A percentile compares a stretch with the other conserved stretches of the same genome.
Conservation (phyloP, 2,888 invertebrate species). For the Meghimatium bilineatum region DNA sequence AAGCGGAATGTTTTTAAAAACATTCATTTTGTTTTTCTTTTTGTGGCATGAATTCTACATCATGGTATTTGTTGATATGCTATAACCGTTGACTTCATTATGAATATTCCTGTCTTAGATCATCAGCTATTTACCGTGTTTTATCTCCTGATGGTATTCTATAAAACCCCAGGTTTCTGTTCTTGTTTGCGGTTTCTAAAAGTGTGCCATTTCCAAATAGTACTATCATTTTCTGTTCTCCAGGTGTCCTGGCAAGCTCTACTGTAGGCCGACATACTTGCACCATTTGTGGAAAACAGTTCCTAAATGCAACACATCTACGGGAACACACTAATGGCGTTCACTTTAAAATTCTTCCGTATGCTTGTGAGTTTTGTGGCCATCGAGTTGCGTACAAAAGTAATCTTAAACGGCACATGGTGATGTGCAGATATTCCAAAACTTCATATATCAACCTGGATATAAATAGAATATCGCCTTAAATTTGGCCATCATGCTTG, state of each 20-base stretch:
- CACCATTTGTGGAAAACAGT: constrained; percentile 40
- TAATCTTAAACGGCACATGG: constrained; percentile 33
- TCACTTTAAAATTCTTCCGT: constrained; percentile 37
- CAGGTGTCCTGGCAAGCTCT: constrained; percentile 38
- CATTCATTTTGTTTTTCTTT: background rate
- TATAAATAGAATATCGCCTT: background rate
- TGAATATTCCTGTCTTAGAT: background rate
- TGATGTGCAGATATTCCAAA: constrained; percentile 33
- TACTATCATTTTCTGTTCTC: constrained; percentile 42
- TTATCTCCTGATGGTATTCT: background rate
- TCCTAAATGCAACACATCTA: constrained; percentile 39
- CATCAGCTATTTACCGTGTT: background rate
- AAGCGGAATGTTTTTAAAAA: too few relatives aligned
- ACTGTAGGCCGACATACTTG: constrained; percentile 34
- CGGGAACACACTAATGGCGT: constrained; percentile 45
- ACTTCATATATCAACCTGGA: too few relatives aligned
- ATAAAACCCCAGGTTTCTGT: constrained; percentile 7
- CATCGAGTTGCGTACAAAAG: constrained; percentile 41
- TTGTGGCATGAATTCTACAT: too few relatives aligned
- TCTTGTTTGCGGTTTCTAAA: constrained; percentile 13
- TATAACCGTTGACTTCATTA: background rate
- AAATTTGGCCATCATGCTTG: background rate
- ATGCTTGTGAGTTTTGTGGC: constrained; percentile 39
- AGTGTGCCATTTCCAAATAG: constrained; percentile 31
- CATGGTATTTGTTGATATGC: background rate